Evolutionary conservation across 2,113 vertebrate species (phyloP).

Genomic region (Verasper variegatus): DNA sequence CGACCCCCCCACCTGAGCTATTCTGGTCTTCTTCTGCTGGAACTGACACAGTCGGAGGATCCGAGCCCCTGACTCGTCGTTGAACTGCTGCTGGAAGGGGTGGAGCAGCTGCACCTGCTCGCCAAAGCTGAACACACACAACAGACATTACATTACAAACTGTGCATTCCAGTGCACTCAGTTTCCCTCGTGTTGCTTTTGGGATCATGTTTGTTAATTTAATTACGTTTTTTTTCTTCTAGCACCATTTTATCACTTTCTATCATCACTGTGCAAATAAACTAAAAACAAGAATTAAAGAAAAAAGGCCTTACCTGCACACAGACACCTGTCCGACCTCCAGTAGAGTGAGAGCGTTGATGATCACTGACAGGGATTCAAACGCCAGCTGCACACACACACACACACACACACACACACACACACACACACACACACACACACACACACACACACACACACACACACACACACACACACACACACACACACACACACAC

Average conservation of each 20-base stretch:
- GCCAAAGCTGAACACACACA: conserved; percentile 87
- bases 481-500: conserved; percentile 9
- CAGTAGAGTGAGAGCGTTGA: conserved; percentile 92
- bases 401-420: not conserved
- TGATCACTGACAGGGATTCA: conserved; percentile 95
- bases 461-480: conserved; percentile 19
- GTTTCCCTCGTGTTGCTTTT: not conserved
- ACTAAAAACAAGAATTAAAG: not conserved
- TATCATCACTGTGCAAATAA: not conserved
- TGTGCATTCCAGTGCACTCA: not conserved
- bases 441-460: conserved; percentile 15
- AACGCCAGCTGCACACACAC: conserved; percentile 89
- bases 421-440: conserved; percentile 12
- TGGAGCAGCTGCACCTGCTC: conserved; percentile 94
- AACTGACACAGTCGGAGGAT: conserved; percentile 94
- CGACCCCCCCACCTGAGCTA: conserved; percentile 88
- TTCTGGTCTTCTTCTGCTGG: conserved; percentile 97
- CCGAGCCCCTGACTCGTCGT: conserved; percentile 89
- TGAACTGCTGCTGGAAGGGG: conserved; percentile 95
- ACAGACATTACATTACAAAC: not conserved
- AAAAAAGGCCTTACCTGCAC: conserved; percentile 86
- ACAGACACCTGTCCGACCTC: conserved; percentile 97
- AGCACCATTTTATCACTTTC: not conserved
- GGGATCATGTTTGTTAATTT: no score
- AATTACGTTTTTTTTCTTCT: no score